Percentiles rank a stretch among this genome's conserved stretches.
Evolutionary conservation across 2,113 vertebrate genomes (phyloP).

Genomic region (Notarius quadriscutis): DNA sequence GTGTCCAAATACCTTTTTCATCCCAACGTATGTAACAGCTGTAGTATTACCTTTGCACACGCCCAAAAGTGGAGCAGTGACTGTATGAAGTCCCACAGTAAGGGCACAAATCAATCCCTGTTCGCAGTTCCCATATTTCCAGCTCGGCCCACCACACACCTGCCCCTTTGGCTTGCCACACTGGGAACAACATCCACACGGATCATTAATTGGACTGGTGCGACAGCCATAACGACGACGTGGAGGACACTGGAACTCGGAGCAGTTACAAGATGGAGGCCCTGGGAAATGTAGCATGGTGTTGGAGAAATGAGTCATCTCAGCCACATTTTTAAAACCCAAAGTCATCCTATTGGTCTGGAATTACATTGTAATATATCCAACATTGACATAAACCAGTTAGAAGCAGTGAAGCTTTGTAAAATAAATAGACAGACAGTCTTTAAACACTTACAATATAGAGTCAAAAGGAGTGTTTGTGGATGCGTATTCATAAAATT

Average conservation of each 20-base stretch:
- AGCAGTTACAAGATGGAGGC: constrained; percentile 28
- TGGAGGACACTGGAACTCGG: constrained; percentile 16
- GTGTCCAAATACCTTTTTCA: too few species aligned
- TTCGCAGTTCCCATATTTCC: constrained; percentile 39
- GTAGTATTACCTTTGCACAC: constrained; percentile 38
- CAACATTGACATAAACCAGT: neutral
- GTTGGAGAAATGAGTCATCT: neutral
- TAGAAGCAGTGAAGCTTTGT: too few species aligned
- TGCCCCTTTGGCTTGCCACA: constrained; percentile 33
- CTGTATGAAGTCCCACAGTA: neutral
- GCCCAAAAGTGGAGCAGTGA: constrained; percentile 30
- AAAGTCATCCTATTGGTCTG: neutral
- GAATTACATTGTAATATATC: neutral
- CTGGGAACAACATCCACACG: constrained; percentile 43
- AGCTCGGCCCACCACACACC: constrained; percentile 39
- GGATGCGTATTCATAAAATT: neutral
- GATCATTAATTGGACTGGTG: neutral
- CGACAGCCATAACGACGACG: neutral
- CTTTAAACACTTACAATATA: neutral
- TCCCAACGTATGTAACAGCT: too few species aligned
- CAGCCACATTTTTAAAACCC: neutral
- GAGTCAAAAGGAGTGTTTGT: neutral
- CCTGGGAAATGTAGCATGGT: neutral
- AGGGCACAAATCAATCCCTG: neutral
- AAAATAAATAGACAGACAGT: neutral